A percentile compares a stretch with the other conserved stretches of the same genome.
Evolutionary conservation across 2,113 vertebrate species (phyloP).

Genomic region (Rhinoptilus africanus): DNA sequence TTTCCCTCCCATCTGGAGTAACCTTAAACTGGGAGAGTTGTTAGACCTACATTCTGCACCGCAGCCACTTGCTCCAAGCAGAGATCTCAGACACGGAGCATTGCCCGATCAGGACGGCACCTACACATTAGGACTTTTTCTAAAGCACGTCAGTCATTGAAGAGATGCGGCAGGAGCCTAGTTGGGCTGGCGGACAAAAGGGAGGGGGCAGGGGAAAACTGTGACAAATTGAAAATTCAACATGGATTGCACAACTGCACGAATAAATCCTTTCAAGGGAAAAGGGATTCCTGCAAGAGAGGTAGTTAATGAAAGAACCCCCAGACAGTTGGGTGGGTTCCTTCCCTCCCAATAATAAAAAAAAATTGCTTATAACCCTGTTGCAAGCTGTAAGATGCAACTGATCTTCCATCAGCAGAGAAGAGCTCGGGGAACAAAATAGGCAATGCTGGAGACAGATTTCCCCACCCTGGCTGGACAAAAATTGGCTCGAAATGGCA

Average conservation of each 20-base stretch:
- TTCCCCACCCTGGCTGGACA: background rate
- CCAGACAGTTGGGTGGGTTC: background rate
- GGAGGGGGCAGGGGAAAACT: background rate
- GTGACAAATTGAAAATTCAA: conserved; percentile 66
- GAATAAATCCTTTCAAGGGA: conserved; percentile 53
- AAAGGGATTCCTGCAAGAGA: conserved; percentile 29
- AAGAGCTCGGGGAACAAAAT: background rate
- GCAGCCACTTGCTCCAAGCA: background rate
- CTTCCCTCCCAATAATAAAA: background rate
- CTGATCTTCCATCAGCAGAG: background rate
- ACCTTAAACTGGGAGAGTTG: background rate
- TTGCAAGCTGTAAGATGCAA: background rate
- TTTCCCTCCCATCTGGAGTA: background rate
- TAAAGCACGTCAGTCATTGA: conserved; percentile 4
- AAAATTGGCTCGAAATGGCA: background rate
- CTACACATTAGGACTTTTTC: background rate
- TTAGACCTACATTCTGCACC: background rate
- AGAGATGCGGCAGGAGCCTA: conserved; percentile 22
- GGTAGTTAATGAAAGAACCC: background rate
- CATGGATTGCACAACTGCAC: conserved; percentile 11
- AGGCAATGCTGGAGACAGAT: background rate
- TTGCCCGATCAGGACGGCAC: background rate
- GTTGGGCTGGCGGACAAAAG: conserved; percentile 15
- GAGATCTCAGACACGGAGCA: background rate
- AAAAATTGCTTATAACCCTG: background rate